phyloP scores from a whole-genome alignment of 1,140 invertebrate genomes.

The Saccostrea echinata region DNA sequence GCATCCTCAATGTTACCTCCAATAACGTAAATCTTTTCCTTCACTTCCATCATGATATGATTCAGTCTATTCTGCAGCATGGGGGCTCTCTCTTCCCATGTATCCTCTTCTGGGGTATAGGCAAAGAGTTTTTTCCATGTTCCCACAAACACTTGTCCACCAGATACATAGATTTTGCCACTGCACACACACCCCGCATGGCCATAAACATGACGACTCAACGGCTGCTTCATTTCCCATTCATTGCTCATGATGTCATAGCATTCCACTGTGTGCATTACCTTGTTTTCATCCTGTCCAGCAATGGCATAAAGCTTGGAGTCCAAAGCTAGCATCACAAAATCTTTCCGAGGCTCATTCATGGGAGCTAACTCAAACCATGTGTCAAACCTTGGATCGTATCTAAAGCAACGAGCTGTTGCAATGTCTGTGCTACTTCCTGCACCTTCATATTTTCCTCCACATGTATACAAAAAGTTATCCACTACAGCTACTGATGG shows the following conservation, averaged over 20 bases:
- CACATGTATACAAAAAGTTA: slow-evolving; percentile 80
- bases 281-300: slow-evolving; percentile 78
- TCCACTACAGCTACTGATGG: slow-evolving; percentile 78
- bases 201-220: slow-evolving; percentile 74
- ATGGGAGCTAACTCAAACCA: slow-evolving; percentile 79
- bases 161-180: slow-evolving; percentile 74
- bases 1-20: slow-evolving; percentile 77
- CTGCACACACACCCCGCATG: slow-evolving; percentile 75
- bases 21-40: slow-evolving; percentile 72
- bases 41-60: slow-evolving; percentile 75
- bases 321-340: slow-evolving; percentile 74
- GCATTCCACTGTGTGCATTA: slow-evolving; percentile 77
- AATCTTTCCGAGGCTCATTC: slow-evolving; percentile 79
- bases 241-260: slow-evolving; percentile 76
- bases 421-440: slow-evolving; percentile 78
- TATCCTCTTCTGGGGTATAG: slow-evolving; percentile 70
- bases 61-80: slow-evolving; percentile 75
- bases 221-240: slow-evolving; percentile 74
- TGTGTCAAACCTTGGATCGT: slow-evolving; percentile 78
- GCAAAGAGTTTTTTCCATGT: slow-evolving; percentile 72
- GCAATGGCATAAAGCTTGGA: slow-evolving; percentile 76
- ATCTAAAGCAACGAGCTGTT: slow-evolving; percentile 78
- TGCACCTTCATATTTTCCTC: slow-evolving; percentile 78
- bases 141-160: slow-evolving; percentile 76
- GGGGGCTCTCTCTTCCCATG: slow-evolving; percentile 72